Percentiles rank a stretch among this genome's conserved stretches.
Conservation (phyloP, 1,140 invertebrate genomes). For the Sesamia nonagrioides region DNA sequence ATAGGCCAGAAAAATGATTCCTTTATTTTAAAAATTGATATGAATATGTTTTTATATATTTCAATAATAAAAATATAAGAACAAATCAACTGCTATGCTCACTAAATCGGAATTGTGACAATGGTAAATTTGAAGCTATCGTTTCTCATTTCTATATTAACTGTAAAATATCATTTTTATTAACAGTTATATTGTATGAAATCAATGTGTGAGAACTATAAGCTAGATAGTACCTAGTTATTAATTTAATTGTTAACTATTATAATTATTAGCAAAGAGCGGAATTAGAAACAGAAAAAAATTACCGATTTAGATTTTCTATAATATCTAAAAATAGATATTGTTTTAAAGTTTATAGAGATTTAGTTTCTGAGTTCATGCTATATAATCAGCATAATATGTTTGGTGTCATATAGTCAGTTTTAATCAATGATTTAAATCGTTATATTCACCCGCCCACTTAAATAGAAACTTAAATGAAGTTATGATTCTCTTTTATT, state of each 20-base stretch:
- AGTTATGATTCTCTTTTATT: no score
- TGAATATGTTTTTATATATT: not conserved
- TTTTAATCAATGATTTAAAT: no score
- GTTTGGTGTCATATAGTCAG: no score
- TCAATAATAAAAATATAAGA: no score
- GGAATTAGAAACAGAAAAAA: not conserved
- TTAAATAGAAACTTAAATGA: no score
- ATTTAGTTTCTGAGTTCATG: no score
- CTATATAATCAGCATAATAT: no score
- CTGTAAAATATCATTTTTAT: conserved; percentile 33
- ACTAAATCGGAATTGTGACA: conserved; percentile 3
- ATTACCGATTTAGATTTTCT: not conserved
- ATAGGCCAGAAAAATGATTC: no score
- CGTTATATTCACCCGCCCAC: no score
- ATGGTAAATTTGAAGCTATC: not conserved
- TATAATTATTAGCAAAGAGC: conserved; percentile 25
- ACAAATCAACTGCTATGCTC: not conserved
- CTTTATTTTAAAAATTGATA: no score
- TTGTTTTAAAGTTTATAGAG: no score
- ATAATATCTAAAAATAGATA: no score
- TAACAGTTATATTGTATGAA: conserved; percentile 12
- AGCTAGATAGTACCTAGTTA: conserved; percentile 22
- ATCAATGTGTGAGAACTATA: conserved; percentile 26
- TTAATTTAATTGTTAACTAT: conserved; percentile 31
- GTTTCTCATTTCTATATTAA: not conserved